Percentiles rank a stretch among this genome's conserved stretches.
Conservation (phyloP, 1,140 invertebrate genomes). For the Globodera ellingtonae region DNA sequence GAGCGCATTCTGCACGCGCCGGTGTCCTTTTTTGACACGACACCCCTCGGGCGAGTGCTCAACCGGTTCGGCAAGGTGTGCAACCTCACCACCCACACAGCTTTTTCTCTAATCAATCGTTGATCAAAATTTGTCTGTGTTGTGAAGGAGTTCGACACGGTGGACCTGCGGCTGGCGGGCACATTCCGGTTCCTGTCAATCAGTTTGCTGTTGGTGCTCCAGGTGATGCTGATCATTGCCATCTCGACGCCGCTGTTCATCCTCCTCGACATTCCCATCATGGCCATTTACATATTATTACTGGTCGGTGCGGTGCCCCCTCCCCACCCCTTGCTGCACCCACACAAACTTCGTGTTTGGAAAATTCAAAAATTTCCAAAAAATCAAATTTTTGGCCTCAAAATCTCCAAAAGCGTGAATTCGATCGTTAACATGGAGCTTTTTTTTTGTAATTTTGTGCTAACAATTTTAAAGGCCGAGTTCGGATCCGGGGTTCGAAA, state of each 20-base stretch:
- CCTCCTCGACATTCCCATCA: slow-evolving; percentile 53
- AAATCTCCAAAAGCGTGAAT: too few relatives aligned
- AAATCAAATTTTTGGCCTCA: too few relatives aligned
- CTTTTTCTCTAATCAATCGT: too few relatives aligned
- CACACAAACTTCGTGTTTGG: too few relatives aligned
- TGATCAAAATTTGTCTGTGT: too few relatives aligned
- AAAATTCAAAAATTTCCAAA: too few relatives aligned
- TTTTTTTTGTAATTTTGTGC: too few relatives aligned
- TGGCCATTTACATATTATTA: slow-evolving; percentile 21
- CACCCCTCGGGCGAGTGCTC: slow-evolving; percentile 75
- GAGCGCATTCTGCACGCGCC: slow-evolving; percentile 75
- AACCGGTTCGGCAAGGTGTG: slow-evolving; percentile 80
- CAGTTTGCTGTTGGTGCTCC: slow-evolving; percentile 52
- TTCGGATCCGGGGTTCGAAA: too few relatives aligned
- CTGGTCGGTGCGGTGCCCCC: slow-evolving; percentile 15
- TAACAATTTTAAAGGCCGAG: too few relatives aligned
- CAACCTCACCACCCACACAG: slow-evolving; percentile 32
- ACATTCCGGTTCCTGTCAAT: slow-evolving; percentile 60
- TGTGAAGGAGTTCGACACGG: slow-evolving; percentile 54
- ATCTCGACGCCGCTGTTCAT: slow-evolving; percentile 66
- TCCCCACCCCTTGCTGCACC: background rate
- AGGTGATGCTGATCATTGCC: slow-evolving; percentile 62
- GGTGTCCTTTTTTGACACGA: slow-evolving; percentile 72
- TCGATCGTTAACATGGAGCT: too few relatives aligned
- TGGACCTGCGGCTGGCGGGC: slow-evolving; percentile 65